Evolutionary conservation across 2,888 invertebrate species (phyloP).

Genomic region (Drosophila mimetica): DNA sequence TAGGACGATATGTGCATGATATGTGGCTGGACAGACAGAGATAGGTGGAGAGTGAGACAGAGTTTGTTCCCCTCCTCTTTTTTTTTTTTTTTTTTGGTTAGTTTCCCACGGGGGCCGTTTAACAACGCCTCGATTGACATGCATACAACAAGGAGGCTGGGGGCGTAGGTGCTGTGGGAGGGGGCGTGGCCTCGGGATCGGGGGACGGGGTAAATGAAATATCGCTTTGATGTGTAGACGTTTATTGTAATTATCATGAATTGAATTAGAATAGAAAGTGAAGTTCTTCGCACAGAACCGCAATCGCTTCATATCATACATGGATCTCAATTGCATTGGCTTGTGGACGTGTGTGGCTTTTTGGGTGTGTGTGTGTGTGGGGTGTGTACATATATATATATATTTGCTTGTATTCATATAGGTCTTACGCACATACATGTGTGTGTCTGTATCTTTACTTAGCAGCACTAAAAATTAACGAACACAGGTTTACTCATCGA

Average conservation of each 20-base stretch:
- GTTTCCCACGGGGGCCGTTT: not conserved
- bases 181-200: conserved; percentile 2
- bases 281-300: conserved; percentile 11
- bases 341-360: conserved; percentile 21
- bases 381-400: conserved; percentile 34
- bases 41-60: not conserved
- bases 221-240: conserved; percentile 65
- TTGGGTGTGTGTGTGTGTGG: conserved; percentile 8
- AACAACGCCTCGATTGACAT: conserved; percentile 40
- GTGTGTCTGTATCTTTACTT: conserved; percentile 29
- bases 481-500: conserved; percentile 79
- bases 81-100: not conserved
- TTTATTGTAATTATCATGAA: conserved; percentile 66
- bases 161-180: not conserved
- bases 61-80: too few species aligned
- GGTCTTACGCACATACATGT: conserved; percentile 19
- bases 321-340: conserved; percentile 28
- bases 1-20: conserved; percentile 3
- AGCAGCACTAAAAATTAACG: conserved; percentile 68
- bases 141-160: conserved; percentile 33
- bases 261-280: conserved; percentile 37
- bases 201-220: conserved; percentile 59
- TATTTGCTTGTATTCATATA: conserved; percentile 32
- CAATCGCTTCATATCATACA: conserved; percentile 37
- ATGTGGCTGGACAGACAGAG: conserved; percentile 5